phyloP scores from a whole-genome alignment of 2,797 vertebrate genomes.

The Acanthurus leucopareius region DNA sequence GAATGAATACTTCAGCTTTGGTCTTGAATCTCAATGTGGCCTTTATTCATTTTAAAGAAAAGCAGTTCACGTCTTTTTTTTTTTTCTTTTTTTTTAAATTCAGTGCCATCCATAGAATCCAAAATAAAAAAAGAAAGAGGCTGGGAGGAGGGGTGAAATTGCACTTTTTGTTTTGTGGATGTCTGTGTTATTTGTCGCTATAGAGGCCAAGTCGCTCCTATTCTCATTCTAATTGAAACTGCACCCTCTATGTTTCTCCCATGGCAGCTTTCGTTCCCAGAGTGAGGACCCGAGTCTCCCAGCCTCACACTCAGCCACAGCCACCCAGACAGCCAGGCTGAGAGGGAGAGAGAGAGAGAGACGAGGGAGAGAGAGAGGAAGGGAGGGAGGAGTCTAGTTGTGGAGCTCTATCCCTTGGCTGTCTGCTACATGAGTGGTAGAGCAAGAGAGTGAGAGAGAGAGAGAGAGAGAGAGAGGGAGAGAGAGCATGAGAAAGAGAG shows the following conservation, averaged over 20 bases:
- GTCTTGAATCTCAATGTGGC: conserved; percentile 67
- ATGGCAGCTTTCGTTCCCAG: conserved; percentile 72
- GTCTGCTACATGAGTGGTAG: conserved; percentile 73
- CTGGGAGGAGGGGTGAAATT: conserved; percentile 43
- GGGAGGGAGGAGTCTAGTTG: conserved; percentile 78
- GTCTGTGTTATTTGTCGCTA: conserved; percentile 73
- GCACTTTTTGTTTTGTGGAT: conserved; percentile 67
- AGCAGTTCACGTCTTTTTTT: conserved; percentile 22
- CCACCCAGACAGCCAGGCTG: conserved; percentile 73
- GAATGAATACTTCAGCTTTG: conserved; percentile 63
- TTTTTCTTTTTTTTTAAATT: conserved; percentile 19
- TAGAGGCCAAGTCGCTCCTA: conserved; percentile 63
- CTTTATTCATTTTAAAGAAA: conserved; percentile 47
- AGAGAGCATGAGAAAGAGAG: too few relatives aligned
- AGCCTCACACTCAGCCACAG: conserved; percentile 71
- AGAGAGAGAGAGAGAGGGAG: not conserved
- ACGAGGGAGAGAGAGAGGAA: conserved; percentile 23
- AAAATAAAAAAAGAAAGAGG: conserved; percentile 23
- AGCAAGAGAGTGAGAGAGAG: conserved; percentile 63
- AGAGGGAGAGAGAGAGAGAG: conserved; percentile 43
- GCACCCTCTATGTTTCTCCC: conserved; percentile 70
- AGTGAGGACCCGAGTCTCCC: conserved; percentile 73
- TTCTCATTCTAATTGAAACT: conserved; percentile 83
- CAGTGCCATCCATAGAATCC: conserved; percentile 33
- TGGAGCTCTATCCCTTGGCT: conserved; percentile 74